These are phyloP conservation scores for Brachionichthys hirsutus DNA, from an alignment of 2,113 vertebrate genomes.

Conservation along the genomic window DNA sequence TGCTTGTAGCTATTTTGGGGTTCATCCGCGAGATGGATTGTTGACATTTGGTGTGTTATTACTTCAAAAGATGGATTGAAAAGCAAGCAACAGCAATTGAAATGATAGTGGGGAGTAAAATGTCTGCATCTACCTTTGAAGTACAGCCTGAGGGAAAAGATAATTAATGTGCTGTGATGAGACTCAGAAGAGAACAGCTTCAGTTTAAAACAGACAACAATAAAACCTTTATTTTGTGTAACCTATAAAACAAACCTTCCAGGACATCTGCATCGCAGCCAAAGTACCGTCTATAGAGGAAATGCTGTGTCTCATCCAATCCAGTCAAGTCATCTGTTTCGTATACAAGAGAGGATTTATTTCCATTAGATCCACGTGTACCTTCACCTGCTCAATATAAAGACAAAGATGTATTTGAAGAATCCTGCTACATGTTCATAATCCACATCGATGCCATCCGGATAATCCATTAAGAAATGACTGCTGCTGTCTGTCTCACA, in stretches of 20 bases:
- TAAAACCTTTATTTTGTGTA: background rate
- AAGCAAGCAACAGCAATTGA: slow-evolving; percentile 11
- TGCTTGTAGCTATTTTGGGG: slow-evolving; percentile 23
- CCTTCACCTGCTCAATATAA: background rate
- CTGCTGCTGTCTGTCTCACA: background rate
- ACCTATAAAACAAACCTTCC: background rate
- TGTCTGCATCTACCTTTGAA: slow-evolving; percentile 3
- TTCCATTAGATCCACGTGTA: background rate
- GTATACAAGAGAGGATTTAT: no score
- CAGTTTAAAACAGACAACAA: no score
- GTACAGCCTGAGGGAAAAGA: background rate
- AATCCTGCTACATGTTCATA: background rate
- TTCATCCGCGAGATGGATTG: slow-evolving; percentile 21
- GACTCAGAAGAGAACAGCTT: no score
- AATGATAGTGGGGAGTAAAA: slow-evolving; percentile 1
- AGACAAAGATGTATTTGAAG: background rate
- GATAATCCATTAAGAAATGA: background rate
- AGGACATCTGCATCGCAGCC: background rate
- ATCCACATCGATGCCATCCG: background rate
- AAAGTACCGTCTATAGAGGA: background rate
- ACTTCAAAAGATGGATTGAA: slow-evolving; percentile 2
- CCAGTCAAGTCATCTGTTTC: background rate
- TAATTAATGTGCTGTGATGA: background rate
- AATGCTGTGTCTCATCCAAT: background rate
- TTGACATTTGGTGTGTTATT: slow-evolving; percentile 8